These are phyloP conservation scores for Coluber constrictor DNA, from an alignment of 2,797 vertebrate genomes.

Conservation along the genomic window DNA sequence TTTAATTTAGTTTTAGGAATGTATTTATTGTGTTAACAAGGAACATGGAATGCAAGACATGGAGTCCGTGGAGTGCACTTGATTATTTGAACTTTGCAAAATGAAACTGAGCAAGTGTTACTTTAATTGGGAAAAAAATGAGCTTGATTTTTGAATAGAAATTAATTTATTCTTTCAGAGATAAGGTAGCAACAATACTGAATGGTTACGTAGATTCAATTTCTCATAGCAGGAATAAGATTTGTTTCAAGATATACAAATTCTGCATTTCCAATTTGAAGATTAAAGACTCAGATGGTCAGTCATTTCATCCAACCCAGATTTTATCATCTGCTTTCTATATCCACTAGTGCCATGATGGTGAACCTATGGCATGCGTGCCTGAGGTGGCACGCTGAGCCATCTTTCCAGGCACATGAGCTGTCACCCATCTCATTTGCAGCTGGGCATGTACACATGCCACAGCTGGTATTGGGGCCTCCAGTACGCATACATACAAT, in stretches of 20 bases:
- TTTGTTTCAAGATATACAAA: neutral
- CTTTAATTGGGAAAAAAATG: slow-evolving; percentile 44
- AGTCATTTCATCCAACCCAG: neutral
- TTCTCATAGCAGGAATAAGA: neutral
- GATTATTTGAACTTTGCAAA: slow-evolving; percentile 59
- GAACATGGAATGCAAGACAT: slow-evolving; percentile 58
- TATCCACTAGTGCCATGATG: neutral
- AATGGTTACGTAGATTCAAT: neutral
- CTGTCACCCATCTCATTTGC: too few relatives aligned
- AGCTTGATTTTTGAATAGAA: slow-evolving; percentile 29
- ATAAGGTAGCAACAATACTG: slow-evolving; percentile 26
- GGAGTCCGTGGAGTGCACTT: slow-evolving; percentile 35
- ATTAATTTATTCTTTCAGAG: slow-evolving; percentile 16
- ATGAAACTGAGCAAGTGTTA: slow-evolving; percentile 39
- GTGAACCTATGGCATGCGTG: too few relatives aligned
- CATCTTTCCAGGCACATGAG: too few relatives aligned
- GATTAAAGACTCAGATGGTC: neutral
- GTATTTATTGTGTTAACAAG: slow-evolving; percentile 55
- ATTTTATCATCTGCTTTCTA: neutral
- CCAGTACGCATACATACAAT: too few relatives aligned
- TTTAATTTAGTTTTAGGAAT: slow-evolving; percentile 58
- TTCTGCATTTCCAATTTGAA: neutral
- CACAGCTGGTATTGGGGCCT: too few relatives aligned
- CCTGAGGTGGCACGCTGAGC: too few relatives aligned
- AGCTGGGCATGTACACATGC: too few relatives aligned